Percentiles rank a stretch among this genome's conserved stretches.
Evolutionary conservation across 2,888 invertebrate genomes (phyloP).

Genomic region (Coleophora deauratella): DNA sequence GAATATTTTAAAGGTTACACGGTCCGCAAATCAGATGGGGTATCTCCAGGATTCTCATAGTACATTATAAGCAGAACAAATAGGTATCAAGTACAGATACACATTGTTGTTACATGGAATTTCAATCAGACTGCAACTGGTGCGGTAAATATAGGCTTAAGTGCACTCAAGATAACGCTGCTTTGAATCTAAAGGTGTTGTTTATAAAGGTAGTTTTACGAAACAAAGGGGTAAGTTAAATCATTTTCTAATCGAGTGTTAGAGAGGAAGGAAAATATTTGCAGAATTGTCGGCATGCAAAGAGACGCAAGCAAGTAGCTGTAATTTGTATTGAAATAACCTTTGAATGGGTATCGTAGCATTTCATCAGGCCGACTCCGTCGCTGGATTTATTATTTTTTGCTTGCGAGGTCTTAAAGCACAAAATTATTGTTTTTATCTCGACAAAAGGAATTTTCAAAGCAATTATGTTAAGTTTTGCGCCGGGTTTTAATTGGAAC

Average conservation of each 20-base stretch:
- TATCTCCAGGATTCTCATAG: conserved; percentile 43
- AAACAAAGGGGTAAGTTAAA: conserved; percentile 11
- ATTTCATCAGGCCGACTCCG: conserved; percentile 57
- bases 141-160: conserved; percentile 17
- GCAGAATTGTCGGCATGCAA: conserved; percentile 68
- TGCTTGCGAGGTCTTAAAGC: conserved; percentile 59
- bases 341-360: conserved; percentile 66
- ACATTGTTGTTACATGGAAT: conserved; percentile 70
- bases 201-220: conserved; percentile 17
- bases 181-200: conserved; percentile 10
- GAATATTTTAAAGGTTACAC: conserved; percentile 47
- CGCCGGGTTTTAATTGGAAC: conserved; percentile 66
- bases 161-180: conserved; percentile 5
- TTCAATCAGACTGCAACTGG: conserved; percentile 53
- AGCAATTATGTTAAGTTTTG: conserved; percentile 68
- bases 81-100: conserved; percentile 53
- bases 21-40: conserved; percentile 44
- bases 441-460: conserved; percentile 64
- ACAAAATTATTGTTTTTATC: conserved; percentile 73
- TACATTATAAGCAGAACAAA: conserved; percentile 57
- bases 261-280: conserved; percentile 62
- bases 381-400: conserved; percentile 69
- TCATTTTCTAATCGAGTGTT: conserved; percentile 30
- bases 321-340: conserved; percentile 73
- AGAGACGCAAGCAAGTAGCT: conserved; percentile 64